phyloP scores from a whole-genome alignment of 1,140 invertebrate species.

The Steinernema khuongi region DNA sequence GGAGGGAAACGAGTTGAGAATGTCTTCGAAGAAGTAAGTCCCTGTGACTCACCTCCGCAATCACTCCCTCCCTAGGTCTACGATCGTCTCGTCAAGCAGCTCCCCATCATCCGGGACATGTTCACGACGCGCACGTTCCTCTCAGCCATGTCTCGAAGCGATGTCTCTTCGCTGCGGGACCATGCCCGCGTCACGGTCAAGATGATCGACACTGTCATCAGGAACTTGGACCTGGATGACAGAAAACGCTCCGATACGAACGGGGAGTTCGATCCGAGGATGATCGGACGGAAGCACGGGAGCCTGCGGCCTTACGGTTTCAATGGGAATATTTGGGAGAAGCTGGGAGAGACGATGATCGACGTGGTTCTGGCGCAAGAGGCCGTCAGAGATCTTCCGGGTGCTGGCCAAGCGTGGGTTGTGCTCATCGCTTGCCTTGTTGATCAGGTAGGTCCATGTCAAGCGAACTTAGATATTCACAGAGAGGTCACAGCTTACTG shows the following conservation, averaged over 20 bases:
- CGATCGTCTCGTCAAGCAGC: slow-evolving; percentile 36
- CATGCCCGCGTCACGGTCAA: slow-evolving; percentile 52
- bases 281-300: slow-evolving; percentile 44
- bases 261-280: slow-evolving; percentile 35
- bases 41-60: not conserved
- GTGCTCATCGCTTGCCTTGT: slow-evolving; percentile 56
- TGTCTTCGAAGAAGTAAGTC: slow-evolving; percentile 55
- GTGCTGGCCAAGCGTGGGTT: slow-evolving; percentile 58
- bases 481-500: too few species aligned
- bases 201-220: slow-evolving; percentile 54
- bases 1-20: slow-evolving; percentile 57
- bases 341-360: slow-evolving; percentile 56
- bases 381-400: slow-evolving; percentile 55
- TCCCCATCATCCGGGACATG: slow-evolving; percentile 55
- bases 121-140: slow-evolving; percentile 55
- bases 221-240: slow-evolving; percentile 52
- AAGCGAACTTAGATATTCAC: not conserved
- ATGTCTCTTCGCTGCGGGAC: slow-evolving; percentile 46
- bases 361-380: slow-evolving; percentile 56
- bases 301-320: slow-evolving; percentile 54
- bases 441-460: slow-evolving; percentile 43
- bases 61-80: slow-evolving; percentile 35
- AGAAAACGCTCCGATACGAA: slow-evolving; percentile 52
- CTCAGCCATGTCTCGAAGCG: slow-evolving; percentile 52
- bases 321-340: slow-evolving; percentile 50